Conservation (phyloP, 2,888 invertebrate genomes). For the Aethes cnicana region DNA sequence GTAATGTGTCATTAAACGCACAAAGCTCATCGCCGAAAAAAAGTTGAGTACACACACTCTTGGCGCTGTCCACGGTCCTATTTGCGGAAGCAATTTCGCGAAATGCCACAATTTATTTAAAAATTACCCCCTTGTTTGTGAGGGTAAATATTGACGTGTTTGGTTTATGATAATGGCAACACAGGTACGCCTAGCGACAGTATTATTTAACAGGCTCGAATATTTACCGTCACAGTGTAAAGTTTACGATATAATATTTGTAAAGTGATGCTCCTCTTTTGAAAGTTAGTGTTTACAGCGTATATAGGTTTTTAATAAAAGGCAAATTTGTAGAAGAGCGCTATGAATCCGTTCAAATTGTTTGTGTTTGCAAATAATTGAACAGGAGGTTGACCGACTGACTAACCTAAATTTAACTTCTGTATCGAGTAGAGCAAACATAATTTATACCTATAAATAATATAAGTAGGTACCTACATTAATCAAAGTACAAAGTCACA, state of each 20-base stretch:
- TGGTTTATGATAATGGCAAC: slow-evolving; percentile 83
- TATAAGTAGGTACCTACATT: too few relatives aligned
- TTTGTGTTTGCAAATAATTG: slow-evolving; percentile 30
- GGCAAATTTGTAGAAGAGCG: slow-evolving; percentile 68
- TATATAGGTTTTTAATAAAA: slow-evolving; percentile 75
- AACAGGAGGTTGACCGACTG: slow-evolving; percentile 25
- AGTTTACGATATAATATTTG: slow-evolving; percentile 81
- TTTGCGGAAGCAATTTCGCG: slow-evolving; percentile 81
- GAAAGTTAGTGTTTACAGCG: slow-evolving; percentile 72
- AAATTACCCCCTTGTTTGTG: slow-evolving; percentile 83
- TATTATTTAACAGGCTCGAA: slow-evolving; percentile 78
- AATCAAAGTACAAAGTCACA: too few relatives aligned
- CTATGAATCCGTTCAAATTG: slow-evolving; percentile 24
- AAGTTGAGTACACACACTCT: slow-evolving; percentile 69
- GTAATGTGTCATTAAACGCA: slow-evolving; percentile 44
- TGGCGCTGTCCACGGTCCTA: slow-evolving; percentile 72
- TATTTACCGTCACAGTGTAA: slow-evolving; percentile 78
- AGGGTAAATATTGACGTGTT: slow-evolving; percentile 82
- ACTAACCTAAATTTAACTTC: slow-evolving; percentile 14
- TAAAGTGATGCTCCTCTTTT: slow-evolving; percentile 76
- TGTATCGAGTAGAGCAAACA: slow-evolving; percentile 2
- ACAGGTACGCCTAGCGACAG: slow-evolving; percentile 73
- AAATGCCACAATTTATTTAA: slow-evolving; percentile 83
- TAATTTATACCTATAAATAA: too few relatives aligned
- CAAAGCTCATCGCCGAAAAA: slow-evolving; percentile 64